phyloP scores from a whole-genome alignment of 1,140 invertebrate genomes.

The Sipha flava region DNA sequence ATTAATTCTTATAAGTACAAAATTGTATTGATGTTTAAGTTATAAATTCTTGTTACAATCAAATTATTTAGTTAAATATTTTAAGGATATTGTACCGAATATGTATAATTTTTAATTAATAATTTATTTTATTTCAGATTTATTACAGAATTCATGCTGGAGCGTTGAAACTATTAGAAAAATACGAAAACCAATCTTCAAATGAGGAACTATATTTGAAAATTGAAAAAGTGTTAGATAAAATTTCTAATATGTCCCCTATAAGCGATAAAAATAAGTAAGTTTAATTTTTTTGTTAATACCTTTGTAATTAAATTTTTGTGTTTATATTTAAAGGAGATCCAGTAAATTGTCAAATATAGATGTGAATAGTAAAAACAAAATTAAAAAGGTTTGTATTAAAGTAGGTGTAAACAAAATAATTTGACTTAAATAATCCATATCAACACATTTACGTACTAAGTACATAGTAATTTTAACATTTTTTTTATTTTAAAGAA shows the following conservation, averaged over 20 bases:
- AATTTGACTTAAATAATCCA: too few species aligned
- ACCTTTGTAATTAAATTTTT: not conserved
- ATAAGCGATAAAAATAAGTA: not conserved
- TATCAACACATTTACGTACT: too few species aligned
- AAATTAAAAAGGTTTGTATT: not conserved
- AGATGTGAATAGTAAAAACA: not conserved
- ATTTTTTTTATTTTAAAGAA: not conserved
- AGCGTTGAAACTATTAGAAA: constrained; percentile 75
- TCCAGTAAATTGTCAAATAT: not conserved
- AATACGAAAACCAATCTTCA: constrained; percentile 50
- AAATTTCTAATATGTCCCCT: not conserved
- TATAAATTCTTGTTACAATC: too few species aligned
- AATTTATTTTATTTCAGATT: constrained; percentile 35
- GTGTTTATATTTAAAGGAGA: not conserved
- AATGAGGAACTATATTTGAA: not conserved
- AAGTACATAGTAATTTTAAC: not conserved
- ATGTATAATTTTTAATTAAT: too few species aligned
- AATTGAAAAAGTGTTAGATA: not conserved
- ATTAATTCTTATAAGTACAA: too few species aligned
- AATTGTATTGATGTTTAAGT: too few species aligned
- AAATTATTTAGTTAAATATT: too few species aligned
- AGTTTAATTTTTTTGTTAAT: not conserved
- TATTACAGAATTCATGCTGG: constrained; percentile 75
- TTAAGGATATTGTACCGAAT: too few species aligned
- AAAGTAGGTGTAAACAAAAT: too few species aligned